phyloP scores from a whole-genome alignment of 2,797 vertebrate species.

The Leptatherina wallacei region DNA sequence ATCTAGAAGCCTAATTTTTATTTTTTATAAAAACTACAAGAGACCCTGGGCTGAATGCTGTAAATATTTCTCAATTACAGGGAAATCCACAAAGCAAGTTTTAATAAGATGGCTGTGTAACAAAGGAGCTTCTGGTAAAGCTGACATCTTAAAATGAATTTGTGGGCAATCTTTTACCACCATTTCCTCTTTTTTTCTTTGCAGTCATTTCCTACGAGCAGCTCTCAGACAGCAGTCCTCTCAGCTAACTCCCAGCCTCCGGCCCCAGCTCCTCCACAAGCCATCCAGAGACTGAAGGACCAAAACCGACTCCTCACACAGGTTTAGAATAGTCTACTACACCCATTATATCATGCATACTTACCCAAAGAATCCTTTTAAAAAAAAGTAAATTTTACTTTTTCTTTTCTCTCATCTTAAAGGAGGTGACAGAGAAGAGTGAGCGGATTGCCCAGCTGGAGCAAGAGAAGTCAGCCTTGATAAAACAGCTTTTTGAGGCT shows the following conservation, averaged over 20 bases:
- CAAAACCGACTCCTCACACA: slow-evolving; percentile 96
- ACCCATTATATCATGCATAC: background rate
- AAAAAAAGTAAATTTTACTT: no score
- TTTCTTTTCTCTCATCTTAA: background rate
- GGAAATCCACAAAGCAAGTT: background rate
- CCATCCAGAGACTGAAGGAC: slow-evolving; percentile 92
- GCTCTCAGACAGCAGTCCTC: slow-evolving; percentile 39
- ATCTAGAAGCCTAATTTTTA: background rate
- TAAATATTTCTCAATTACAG: background rate
- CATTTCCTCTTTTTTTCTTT: slow-evolving; percentile 27
- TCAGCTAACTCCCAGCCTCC: slow-evolving; percentile 64
- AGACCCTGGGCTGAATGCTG: background rate
- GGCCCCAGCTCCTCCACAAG: slow-evolving; percentile 84
- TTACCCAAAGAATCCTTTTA: background rate
- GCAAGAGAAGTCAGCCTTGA: slow-evolving; percentile 94
- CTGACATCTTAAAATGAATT: background rate
- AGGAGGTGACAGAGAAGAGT: slow-evolving; percentile 95
- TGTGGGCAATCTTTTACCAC: background rate
- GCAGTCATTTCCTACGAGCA: slow-evolving; percentile 74
- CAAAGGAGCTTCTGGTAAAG: background rate
- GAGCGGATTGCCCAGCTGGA: slow-evolving; percentile 94
- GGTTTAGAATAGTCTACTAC: slow-evolving; percentile 70
- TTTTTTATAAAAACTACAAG: background rate
- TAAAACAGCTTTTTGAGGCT: slow-evolving; percentile 96
- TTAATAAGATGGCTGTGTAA: background rate